Conservation (phyloP, 1,140 invertebrate genomes). For the Muscidifurax raptorellus region DNA sequence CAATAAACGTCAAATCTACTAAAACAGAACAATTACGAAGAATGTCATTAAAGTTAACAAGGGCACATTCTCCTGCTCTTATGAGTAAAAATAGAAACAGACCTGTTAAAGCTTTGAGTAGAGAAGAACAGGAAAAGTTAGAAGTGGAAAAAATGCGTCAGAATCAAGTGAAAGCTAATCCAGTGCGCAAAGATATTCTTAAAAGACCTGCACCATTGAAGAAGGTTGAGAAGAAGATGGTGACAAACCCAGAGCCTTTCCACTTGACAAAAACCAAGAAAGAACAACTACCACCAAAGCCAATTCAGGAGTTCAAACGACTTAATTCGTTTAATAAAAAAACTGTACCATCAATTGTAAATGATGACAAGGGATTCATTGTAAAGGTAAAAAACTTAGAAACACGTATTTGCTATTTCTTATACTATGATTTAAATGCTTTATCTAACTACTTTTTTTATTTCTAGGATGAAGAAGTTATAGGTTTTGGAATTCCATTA, state of each 20-base stretch:
- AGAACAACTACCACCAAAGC: conserved; percentile 26
- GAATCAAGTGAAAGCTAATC: conserved; percentile 65
- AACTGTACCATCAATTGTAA: conserved; percentile 47
- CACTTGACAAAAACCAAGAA: conserved; percentile 63
- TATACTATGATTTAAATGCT: conserved; percentile 2
- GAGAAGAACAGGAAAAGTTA: conserved; percentile 64
- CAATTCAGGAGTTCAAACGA: conserved; percentile 36
- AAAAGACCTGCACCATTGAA: conserved; percentile 55
- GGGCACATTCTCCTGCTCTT: conserved; percentile 71
- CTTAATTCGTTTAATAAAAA: conserved; percentile 42
- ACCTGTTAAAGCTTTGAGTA: conserved; percentile 58
- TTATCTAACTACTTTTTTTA: conserved; percentile 10
- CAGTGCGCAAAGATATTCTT: conserved; percentile 58
- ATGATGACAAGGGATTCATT: conserved; percentile 41
- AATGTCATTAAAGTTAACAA: conserved; percentile 63
- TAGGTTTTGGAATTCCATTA: conserved; percentile 68
- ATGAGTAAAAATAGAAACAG: conserved; percentile 68
- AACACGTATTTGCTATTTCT: neutral
- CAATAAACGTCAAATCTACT: conserved; percentile 55
- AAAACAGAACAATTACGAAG: conserved; percentile 56
- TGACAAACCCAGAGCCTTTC: conserved; percentile 64
- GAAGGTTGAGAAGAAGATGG: conserved; percentile 62
- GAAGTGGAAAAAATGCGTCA: conserved; percentile 68
- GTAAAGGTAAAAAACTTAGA: conserved; percentile 42
- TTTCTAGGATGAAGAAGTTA: conserved; percentile 58